Evolutionary conservation across 2,797 vertebrate species (phyloP), one percentile per base, ranked within the genome.

Genomic region (Phoeniculus purpureus): DNA sequence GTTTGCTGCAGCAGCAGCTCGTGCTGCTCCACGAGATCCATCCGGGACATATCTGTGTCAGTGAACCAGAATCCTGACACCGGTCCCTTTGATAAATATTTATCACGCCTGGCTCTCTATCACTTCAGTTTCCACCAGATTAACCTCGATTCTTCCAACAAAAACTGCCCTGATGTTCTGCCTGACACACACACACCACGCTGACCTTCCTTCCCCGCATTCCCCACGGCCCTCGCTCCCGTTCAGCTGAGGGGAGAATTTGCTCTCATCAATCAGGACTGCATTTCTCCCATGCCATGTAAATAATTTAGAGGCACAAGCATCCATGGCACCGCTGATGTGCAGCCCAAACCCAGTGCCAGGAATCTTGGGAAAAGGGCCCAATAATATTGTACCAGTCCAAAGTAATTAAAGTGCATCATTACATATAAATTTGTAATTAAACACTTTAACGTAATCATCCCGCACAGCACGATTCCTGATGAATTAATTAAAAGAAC

Each of bases 391-490:
- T 98, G 98, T 98, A 98, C 98, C 98, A 98, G 98, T 98, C 98
- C 97, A 96, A 97, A 98, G 98, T 99, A 98, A 98, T 99, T 98
- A 98, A 99, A 98, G 98, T 98, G 97, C 98, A 98, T 98, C 97
- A 98, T 98, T 98, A 97, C 98, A 98, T 98, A 98, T 98, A 98
- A 99, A 98, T 99, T 98, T 98, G 98, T 98, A 98, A 99, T 99
- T 98, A 99, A 99, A 98, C 98, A 98, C 98, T 98, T 98, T 98
- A 98, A 98, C 98, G 97, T 98, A 98, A 98, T 99, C 98, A 98
- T 98, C 97, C 98, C 97, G 97, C 98, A 98, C 98, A 98, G 98
- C 98, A 97, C 96, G 98, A 98, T 96, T 98, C 97, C 97, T 96
- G 98, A 98, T 98, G 98, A 99, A 98, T 98, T 98, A 98, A 98